Percentiles rank a stretch among this genome's conserved stretches.
phyloP scores from a whole-genome alignment of 2,888 invertebrate species.

The Nomada ferruginata region DNA sequence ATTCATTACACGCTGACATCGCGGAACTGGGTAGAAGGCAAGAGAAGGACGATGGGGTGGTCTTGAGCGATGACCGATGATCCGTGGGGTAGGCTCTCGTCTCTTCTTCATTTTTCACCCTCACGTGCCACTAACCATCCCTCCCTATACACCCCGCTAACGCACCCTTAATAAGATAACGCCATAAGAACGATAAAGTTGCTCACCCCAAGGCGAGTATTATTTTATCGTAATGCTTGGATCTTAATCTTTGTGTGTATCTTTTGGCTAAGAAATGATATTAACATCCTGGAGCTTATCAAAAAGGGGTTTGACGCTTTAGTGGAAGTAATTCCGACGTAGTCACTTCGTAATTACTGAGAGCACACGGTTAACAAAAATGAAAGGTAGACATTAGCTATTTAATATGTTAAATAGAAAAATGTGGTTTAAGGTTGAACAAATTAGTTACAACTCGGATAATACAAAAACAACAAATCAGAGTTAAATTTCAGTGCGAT shows the following conservation, averaged over 20 bases:
- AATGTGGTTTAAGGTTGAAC: too few species aligned
- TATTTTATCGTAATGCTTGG: conserved; percentile 56
- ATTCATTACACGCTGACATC: conserved; percentile 71
- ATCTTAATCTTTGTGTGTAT: conserved; percentile 60
- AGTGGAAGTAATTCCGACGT: neutral
- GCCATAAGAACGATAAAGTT: conserved; percentile 60
- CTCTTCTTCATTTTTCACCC: conserved; percentile 79
- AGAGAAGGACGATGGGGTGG: conserved; percentile 58
- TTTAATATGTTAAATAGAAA: too few species aligned
- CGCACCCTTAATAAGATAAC: conserved; percentile 73
- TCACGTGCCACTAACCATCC: conserved; percentile 55
- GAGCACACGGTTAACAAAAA: neutral
- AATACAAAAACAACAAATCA: neutral
- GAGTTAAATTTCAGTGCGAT: neutral
- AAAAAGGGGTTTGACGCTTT: neutral
- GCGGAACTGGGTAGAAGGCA: conserved; percentile 34
- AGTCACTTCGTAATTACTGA: neutral
- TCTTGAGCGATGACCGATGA: conserved; percentile 79
- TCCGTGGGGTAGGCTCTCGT: conserved; percentile 81
- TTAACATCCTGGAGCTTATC: neutral
- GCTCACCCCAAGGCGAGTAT: conserved; percentile 28
- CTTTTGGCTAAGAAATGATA: conserved; percentile 1
- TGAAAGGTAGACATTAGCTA: neutral
- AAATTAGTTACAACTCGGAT: neutral
- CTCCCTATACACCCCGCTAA: conserved; percentile 42